phyloP scores from a whole-genome alignment of 2,797 vertebrate genomes.

The Okamejei kenojei region DNA sequence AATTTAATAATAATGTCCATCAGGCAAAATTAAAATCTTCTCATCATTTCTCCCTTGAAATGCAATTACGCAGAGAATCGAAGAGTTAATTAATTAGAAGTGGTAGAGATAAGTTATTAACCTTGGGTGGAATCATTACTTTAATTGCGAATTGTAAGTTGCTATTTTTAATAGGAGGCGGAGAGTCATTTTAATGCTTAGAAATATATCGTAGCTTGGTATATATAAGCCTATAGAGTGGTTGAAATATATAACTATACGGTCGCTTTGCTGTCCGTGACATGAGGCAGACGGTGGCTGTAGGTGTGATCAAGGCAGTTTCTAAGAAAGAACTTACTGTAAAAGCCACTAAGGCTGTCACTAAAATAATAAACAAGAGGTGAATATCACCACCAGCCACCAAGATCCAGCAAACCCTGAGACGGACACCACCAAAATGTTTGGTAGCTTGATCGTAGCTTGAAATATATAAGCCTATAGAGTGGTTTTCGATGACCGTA shows the following conservation, averaged over 20 bases:
- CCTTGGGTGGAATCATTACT: too few relatives aligned
- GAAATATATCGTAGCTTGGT: not conserved
- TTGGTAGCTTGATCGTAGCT: too few relatives aligned
- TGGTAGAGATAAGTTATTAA: not conserved
- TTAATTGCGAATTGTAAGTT: not conserved
- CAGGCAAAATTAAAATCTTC: not conserved
- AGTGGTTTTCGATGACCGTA: not conserved
- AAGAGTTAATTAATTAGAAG: not conserved
- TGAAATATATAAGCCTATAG: too few relatives aligned
- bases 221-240: not conserved
- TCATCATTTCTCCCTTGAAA: not conserved
- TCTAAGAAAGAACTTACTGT: constrained; percentile 55
- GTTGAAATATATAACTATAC: too few relatives aligned
- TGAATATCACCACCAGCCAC: constrained; percentile 49
- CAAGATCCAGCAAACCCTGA: not conserved
- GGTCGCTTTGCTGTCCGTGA: constrained; percentile 64
- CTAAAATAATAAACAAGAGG: constrained; percentile 61
- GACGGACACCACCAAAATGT: constrained; percentile 13
- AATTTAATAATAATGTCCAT: not conserved
- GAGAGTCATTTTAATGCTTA: not conserved
- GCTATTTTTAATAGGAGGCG: not conserved
- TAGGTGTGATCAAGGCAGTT: constrained; percentile 64
- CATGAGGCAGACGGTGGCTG: constrained; percentile 71
- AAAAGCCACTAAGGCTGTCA: constrained; percentile 65
- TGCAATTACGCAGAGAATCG: not conserved